phyloP scores from a whole-genome alignment of 1,140 invertebrate species.

The Bombus sibiricus region DNA sequence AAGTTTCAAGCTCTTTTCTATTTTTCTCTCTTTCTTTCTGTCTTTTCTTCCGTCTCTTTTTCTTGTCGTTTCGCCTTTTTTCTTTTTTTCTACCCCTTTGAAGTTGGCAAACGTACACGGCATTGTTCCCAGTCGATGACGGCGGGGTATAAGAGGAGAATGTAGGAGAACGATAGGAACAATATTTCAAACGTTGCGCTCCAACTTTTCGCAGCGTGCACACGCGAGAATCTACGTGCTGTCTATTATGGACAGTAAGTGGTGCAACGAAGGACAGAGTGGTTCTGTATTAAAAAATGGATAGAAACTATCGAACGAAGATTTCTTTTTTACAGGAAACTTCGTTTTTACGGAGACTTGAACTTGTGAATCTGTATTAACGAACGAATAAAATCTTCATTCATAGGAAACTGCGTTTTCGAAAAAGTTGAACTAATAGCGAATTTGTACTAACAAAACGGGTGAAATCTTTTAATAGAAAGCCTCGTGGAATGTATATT shows the following conservation, averaged over 20 bases:
- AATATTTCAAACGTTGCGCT: slow-evolving; percentile 15
- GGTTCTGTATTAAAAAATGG: neutral
- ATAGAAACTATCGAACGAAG: neutral
- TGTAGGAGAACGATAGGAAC: neutral
- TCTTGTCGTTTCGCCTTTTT: neutral
- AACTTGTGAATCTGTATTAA: too few relatives aligned
- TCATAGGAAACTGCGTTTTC: neutral
- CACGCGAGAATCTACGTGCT: neutral
- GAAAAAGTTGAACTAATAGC: neutral
- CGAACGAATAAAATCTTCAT: neutral
- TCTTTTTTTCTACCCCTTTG: neutral
- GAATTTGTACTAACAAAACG: neutral
- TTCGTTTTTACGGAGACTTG: too few relatives aligned
- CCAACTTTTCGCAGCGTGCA: slow-evolving; percentile 5
- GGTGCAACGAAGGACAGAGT: neutral
- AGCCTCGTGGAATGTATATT: too few relatives aligned
- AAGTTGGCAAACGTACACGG: slow-evolving; percentile 40
- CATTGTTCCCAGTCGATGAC: slow-evolving; percentile 41
- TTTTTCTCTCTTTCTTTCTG: neutral
- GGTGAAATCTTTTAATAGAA: neutral
- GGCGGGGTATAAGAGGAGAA: slow-evolving; percentile 18
- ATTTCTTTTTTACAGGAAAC: too few relatives aligned
- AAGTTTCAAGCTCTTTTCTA: slow-evolving; percentile 32
- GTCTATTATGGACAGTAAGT: neutral
- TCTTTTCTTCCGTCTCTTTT: neutral